Evolutionary conservation across 1,140 invertebrate species (phyloP).

Genomic region (Anoplolepis gracilipes): DNA sequence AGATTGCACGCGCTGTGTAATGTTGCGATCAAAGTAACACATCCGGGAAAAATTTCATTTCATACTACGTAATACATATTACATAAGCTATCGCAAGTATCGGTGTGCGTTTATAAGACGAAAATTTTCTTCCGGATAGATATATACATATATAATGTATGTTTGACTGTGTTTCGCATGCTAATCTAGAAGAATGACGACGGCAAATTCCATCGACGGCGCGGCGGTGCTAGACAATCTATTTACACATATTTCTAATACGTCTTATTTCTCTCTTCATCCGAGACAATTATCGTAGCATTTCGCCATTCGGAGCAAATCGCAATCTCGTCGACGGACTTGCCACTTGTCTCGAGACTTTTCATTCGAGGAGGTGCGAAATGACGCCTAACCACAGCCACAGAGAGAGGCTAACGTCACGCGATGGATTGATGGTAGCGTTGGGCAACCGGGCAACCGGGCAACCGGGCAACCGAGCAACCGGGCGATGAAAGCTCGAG

Average conservation of each 20-base stretch:
- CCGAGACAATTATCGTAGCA: conserved; percentile 40
- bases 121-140: background rate
- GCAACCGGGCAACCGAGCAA: no score
- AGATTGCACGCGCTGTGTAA: conserved; percentile 7
- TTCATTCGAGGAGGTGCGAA: conserved; percentile 49
- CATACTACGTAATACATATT: background rate
- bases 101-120: background rate
- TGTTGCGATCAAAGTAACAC: background rate
- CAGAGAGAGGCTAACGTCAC: conserved; percentile 45
- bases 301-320: conserved; percentile 28
- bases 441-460: conserved; percentile 57
- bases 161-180: background rate
- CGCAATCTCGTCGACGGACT: conserved; percentile 4
- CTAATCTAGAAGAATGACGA: conserved; percentile 42
- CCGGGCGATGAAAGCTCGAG: conserved; percentile 62
- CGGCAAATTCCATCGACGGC: conserved; percentile 28
- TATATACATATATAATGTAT: no score
- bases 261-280: conserved; percentile 11
- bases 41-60: conserved; percentile 3
- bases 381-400: conserved; percentile 47
- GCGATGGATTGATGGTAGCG: conserved; percentile 50
- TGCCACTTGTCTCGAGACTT: background rate
- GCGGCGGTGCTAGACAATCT: conserved; percentile 31
- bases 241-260: conserved; percentile 31
- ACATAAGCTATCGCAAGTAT: background rate